Conservation (phyloP, 2,797 vertebrate genomes). For the Lagorchestes hirsutus region DNA sequence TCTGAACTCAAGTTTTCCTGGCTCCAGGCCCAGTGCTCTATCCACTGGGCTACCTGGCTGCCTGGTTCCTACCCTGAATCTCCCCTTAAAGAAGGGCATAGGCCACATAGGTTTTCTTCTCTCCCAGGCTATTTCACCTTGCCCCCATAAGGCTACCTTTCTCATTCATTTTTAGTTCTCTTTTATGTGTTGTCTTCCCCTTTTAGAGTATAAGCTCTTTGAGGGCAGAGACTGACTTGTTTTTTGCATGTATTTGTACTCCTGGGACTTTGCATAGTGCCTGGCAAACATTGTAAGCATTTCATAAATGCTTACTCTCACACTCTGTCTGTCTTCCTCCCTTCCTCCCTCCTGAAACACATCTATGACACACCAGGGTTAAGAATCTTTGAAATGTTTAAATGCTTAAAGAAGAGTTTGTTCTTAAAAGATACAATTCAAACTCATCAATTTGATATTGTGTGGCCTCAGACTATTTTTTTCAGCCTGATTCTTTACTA, state of each 20-base stretch:
- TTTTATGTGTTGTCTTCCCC: not conserved
- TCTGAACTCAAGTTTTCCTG: not conserved
- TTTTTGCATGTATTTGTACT: not conserved
- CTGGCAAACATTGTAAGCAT: not conserved
- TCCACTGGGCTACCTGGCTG: not conserved
- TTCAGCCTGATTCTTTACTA: not conserved
- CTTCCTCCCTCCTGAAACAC: not conserved
- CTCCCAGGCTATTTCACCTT: not conserved
- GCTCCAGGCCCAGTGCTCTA: not conserved
- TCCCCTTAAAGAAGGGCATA: not conserved
- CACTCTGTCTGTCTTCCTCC: not conserved
- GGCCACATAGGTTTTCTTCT: not conserved
- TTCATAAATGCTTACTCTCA: not conserved
- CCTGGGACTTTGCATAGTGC: not conserved
- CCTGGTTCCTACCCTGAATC: not conserved
- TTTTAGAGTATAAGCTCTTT: not conserved
- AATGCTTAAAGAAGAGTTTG: not conserved
- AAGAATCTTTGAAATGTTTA: not conserved
- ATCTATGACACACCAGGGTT: not conserved
- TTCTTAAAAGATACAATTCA: not conserved
- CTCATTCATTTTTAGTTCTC: not conserved
- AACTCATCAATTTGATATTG: not conserved
- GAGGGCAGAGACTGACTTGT: not conserved
- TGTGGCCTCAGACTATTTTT: not conserved
- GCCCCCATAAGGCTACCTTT: not conserved